A percentile compares a stretch with the other conserved stretches of the same genome.
These are phyloP conservation scores for Maniola hyperantus DNA, from an alignment of 2,888 invertebrate genomes.

Conservation along the genomic window DNA sequence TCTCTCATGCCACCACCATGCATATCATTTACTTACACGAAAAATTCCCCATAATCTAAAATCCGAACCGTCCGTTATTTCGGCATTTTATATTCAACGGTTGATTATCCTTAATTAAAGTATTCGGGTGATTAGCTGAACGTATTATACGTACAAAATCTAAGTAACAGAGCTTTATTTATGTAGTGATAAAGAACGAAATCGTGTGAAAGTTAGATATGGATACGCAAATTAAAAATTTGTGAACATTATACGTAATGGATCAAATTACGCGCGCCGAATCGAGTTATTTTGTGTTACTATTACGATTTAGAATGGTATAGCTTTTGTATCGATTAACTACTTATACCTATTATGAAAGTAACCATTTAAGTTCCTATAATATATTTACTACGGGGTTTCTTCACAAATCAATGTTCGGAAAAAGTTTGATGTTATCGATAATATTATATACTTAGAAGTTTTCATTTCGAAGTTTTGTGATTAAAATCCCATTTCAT, in stretches of 20 bases:
- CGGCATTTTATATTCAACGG: constrained; percentile 55
- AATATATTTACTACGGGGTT: constrained; percentile 50
- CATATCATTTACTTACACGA: constrained; percentile 51
- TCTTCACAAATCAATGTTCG: constrained; percentile 62
- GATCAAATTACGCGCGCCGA: constrained; percentile 70
- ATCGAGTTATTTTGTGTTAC: constrained; percentile 61
- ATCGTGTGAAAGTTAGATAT: constrained; percentile 49
- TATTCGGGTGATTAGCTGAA: constrained; percentile 63
- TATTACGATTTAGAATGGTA: constrained; percentile 67
- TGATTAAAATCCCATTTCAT: constrained; percentile 71
- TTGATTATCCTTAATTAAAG: constrained; percentile 70
- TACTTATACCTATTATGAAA: constrained; percentile 24
- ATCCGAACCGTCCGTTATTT: constrained; percentile 52
- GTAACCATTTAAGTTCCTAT: constrained; percentile 34
- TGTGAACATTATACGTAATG: constrained; percentile 61
- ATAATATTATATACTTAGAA: constrained; percentile 58
- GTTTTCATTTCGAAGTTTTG: constrained; percentile 64
- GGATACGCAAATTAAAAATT: constrained; percentile 66
- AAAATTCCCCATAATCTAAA: constrained; percentile 57
- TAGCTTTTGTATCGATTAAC: constrained; percentile 60
- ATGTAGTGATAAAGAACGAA: constrained; percentile 49
- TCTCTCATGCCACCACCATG: constrained; percentile 61
- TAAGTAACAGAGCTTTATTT: constrained; percentile 9
- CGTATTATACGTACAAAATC: constrained; percentile 45
- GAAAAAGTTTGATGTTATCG: constrained; percentile 62